A percentile compares a stretch with the other conserved stretches of the same genome.
Evolutionary conservation across 2,113 vertebrate genomes (phyloP).

Genomic region (Micronycteris hirsuta): DNA sequence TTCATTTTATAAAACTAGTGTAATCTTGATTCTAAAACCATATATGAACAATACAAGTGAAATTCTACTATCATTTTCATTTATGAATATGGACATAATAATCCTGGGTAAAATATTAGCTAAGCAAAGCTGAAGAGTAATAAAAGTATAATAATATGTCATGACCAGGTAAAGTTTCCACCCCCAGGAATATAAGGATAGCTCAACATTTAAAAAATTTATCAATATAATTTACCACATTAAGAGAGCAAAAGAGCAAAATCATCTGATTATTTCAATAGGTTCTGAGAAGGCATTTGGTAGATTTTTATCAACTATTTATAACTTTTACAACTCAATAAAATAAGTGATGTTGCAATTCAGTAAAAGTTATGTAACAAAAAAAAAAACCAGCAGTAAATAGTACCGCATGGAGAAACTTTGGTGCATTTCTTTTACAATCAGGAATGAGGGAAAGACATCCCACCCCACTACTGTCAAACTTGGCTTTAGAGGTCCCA

Average conservation of each 20-base stretch:
- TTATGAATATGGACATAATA: not conserved
- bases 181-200: not conserved
- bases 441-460: not conserved
- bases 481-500: not conserved
- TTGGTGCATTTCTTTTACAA: not conserved
- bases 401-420: not conserved
- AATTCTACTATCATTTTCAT: not conserved
- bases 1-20: not conserved
- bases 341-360: not conserved
- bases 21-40: not conserved
- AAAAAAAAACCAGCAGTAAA: not conserved
- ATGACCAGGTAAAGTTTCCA: not conserved
- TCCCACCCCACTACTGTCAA: not conserved
- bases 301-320: not conserved
- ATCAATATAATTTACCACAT: not conserved
- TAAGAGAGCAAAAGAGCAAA: not conserved
- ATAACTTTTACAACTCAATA: not conserved
- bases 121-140: not conserved
- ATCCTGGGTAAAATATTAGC: not conserved
- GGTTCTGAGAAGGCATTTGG: not conserved
- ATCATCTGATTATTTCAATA: not conserved
- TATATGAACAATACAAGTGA: not conserved
- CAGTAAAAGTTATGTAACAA: not conserved
- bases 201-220: not conserved
- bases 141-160: not conserved